Evolutionary conservation across 2,113 vertebrate species (phyloP), one percentile per base, ranked within the genome.

Genomic region (Leptodactylus fuscus): DNA sequence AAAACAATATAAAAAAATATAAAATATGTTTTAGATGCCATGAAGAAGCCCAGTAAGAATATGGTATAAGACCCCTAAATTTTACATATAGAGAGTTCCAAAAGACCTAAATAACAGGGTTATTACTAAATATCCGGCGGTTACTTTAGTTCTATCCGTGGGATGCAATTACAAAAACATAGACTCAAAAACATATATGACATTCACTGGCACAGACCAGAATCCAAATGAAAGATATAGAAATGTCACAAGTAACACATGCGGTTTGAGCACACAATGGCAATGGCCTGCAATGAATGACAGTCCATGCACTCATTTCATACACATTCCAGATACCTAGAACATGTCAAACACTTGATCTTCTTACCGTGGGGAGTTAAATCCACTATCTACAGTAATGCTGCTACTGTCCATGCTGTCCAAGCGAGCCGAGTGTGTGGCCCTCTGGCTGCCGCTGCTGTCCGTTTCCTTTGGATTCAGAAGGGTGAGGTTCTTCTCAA

Each of bases 361-460:
- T 79, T 91, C 97, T 96, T 95, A 99, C 98, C 98, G 95, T 95
- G 98, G 98, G 79, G 98, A 99, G 93, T 99, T 99, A 95, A 99
- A 99, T 92, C 98, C 97, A 92, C 98, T 99, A 93, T 99, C 97
- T 88, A 99, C 97, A 12, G 97, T 99, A 88, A 99, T 97, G 44
- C 97, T 99, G 94, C 97, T 99, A 92, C 97, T 98, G 93, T 99
- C 98, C 96, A 99, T 99, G 91, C 97, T 99, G 94, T 99, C 98
- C 27, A 99, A 94, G 41, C 98, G 94, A 18, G 97, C 97, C 0
- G 98, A 98, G 84, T 99, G 98, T 9, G 95, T 96, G n/a, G 97
- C 94, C 90, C 97, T 96, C 94, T 98, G 97, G 91, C 91, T 96
- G 95, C 93, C 96, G 93, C 94, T 95, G 87, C 96, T 97, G 85